phyloP scores from a whole-genome alignment of 2,113 vertebrate genomes.

The Callopanchax toddi region DNA sequence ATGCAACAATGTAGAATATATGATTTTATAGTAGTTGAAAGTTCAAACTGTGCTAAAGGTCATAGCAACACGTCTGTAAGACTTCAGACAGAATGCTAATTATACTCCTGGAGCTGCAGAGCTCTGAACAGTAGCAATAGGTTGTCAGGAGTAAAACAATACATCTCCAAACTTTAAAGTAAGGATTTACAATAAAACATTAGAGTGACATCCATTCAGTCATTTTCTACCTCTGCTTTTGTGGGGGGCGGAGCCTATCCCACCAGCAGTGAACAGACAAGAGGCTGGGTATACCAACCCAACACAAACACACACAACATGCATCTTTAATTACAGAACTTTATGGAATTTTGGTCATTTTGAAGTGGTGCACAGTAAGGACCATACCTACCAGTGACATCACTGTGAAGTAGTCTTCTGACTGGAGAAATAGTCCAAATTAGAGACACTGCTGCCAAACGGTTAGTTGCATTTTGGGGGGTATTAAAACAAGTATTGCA shows the following conservation, averaged over 20 bases:
- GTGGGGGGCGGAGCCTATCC: neutral
- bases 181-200: neutral
- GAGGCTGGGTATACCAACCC: too few species aligned
- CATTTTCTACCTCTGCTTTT: neutral
- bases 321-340: too few species aligned
- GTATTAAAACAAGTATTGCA: too few species aligned
- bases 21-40: conserved; percentile 48
- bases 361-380: too few species aligned
- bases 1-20: conserved; percentile 48
- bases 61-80: conserved; percentile 54
- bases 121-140: neutral
- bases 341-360: too few species aligned
- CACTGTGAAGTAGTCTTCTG: too few species aligned
- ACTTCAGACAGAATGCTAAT: conserved; percentile 64
- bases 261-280: too few species aligned
- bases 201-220: neutral
- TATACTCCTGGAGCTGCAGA: conserved; percentile 24
- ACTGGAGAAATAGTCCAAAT: too few species aligned
- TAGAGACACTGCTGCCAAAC: too few species aligned
- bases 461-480: too few species aligned
- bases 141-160: neutral
- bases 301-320: too few species aligned
- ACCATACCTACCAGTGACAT: too few species aligned
- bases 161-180: neutral
- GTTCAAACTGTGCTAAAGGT: conserved; percentile 71